Conservation (phyloP, 1,140 invertebrate species). For the Philaenus spumarius region DNA sequence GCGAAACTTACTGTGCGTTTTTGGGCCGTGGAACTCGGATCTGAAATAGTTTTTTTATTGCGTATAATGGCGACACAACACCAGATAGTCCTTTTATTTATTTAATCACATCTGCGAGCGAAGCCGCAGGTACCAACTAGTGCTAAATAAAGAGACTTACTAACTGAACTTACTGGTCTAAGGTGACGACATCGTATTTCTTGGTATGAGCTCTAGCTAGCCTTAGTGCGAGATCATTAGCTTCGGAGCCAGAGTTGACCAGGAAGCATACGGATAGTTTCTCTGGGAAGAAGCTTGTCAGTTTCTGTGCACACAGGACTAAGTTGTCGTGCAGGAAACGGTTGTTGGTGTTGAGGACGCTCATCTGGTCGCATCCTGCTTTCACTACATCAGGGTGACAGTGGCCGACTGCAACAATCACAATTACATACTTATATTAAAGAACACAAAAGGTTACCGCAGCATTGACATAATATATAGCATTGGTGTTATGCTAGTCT, state of each 20-base stretch:
- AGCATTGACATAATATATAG: no score
- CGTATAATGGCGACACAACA: no score
- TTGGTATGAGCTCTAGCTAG: slow-evolving; percentile 84
- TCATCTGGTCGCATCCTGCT: slow-evolving; percentile 84
- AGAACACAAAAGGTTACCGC: no score
- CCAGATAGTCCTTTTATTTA: no score
- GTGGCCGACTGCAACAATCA: slow-evolving; percentile 82
- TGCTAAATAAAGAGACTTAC: no score
- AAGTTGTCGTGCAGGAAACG: slow-evolving; percentile 94
- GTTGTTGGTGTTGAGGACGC: slow-evolving; percentile 84
- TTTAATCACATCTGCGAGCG: no score
- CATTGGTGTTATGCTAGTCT: no score
- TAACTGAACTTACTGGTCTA: slow-evolving; percentile 84
- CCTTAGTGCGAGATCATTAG: slow-evolving; percentile 93
- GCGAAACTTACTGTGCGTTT: no score
- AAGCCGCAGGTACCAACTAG: no score
- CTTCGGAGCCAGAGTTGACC: slow-evolving; percentile 98
- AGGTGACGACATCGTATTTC: slow-evolving; percentile 79
- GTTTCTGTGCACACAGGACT: slow-evolving; percentile 79
- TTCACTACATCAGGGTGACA: slow-evolving; percentile 91
- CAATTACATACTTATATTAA: no score
- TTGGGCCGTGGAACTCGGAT: no score
- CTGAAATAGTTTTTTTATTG: no score
- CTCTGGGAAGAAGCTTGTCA: slow-evolving; percentile 74
- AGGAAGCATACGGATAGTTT: slow-evolving; percentile 90